A percentile compares a stretch with the other conserved stretches of the same genome.
These are phyloP conservation scores for Micromesistius poutassou DNA, from an alignment of 2,797 vertebrate genomes.

Conservation along the genomic window DNA sequence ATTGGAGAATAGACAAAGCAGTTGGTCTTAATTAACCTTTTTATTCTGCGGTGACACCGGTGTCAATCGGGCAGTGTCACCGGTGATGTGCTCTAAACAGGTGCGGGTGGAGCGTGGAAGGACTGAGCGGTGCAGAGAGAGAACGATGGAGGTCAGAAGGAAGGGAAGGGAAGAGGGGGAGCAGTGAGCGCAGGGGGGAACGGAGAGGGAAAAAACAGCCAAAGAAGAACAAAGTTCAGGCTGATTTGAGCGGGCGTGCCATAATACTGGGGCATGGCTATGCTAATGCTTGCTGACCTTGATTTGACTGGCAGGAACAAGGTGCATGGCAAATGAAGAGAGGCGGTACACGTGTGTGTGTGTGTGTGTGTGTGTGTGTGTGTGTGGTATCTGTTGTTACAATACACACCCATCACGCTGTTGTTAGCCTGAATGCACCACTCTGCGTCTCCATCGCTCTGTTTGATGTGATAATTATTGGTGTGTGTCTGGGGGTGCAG, in stretches of 20 bases:
- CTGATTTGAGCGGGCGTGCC: not conserved
- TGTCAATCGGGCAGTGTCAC: conserved; percentile 70
- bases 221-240: not conserved
- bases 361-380: conserved; percentile 2
- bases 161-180: conserved; percentile 35
- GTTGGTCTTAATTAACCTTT: conserved; percentile 77
- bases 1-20: conserved; percentile 51
- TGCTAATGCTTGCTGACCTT: not conserved
- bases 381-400: not conserved
- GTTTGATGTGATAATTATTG: conserved; percentile 4
- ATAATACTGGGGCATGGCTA: not conserved
- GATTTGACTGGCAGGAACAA: not conserved
- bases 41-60: conserved; percentile 61
- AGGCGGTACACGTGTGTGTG: not conserved
- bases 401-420: not conserved
- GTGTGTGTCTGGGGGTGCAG: not conserved
- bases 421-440: not conserved
- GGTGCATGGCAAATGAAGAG: not conserved
- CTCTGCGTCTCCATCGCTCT: not conserved
- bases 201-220: not conserved
- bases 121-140: conserved; percentile 38
- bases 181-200: not conserved
- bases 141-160: conserved; percentile 25
- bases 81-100: conserved; percentile 48
- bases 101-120: conserved; percentile 47